Percentiles rank a stretch among this genome's conserved stretches.
Evolutionary conservation across 1,140 invertebrate species (phyloP).

Genomic region (Neodiprion virginianus): DNA sequence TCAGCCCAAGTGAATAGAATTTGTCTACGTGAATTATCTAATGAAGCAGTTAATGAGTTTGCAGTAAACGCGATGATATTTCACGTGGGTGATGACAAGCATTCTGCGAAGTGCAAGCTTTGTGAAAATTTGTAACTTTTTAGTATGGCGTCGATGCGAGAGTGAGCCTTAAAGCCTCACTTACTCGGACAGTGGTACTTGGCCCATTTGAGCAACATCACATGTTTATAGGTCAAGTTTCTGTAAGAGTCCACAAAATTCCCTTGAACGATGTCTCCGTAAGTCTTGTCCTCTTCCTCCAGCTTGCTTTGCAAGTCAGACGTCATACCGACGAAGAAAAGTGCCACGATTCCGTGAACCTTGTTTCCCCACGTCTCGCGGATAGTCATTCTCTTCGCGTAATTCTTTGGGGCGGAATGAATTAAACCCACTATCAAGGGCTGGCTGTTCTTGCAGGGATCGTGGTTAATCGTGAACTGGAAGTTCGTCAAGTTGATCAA

Average conservation of each 20-base stretch:
- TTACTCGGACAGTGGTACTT: slow-evolving; percentile 69
- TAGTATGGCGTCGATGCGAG: no score
- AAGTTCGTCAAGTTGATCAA: slow-evolving; percentile 68
- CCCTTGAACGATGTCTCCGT: slow-evolving; percentile 80
- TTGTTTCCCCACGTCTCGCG: slow-evolving; percentile 73
- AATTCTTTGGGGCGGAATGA: slow-evolving; percentile 72
- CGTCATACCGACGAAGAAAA: slow-evolving; percentile 76
- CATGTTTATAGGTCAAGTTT: slow-evolving; percentile 89
- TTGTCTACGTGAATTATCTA: no score
- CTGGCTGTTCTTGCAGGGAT: slow-evolving; percentile 57
- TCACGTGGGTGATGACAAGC: no score
- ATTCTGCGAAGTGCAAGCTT: no score
- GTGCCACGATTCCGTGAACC: slow-evolving; percentile 56
- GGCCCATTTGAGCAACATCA: slow-evolving; percentile 83
- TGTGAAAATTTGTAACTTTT: no score
- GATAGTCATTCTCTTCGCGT: slow-evolving; percentile 67
- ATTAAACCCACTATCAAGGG: slow-evolving; percentile 70
- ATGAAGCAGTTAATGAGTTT: no score
- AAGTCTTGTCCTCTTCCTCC: slow-evolving; percentile 65
- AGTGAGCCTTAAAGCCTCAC: not conserved
- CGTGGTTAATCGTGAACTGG: slow-evolving; percentile 64
- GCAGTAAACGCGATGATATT: no score
- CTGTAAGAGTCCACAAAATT: slow-evolving; percentile 80
- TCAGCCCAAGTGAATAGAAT: no score
- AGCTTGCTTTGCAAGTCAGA: slow-evolving; percentile 61